A percentile compares a stretch with the other conserved stretches of the same genome.
phyloP scores from a whole-genome alignment of 1,140 invertebrate species.

The Papilio polytes region DNA sequence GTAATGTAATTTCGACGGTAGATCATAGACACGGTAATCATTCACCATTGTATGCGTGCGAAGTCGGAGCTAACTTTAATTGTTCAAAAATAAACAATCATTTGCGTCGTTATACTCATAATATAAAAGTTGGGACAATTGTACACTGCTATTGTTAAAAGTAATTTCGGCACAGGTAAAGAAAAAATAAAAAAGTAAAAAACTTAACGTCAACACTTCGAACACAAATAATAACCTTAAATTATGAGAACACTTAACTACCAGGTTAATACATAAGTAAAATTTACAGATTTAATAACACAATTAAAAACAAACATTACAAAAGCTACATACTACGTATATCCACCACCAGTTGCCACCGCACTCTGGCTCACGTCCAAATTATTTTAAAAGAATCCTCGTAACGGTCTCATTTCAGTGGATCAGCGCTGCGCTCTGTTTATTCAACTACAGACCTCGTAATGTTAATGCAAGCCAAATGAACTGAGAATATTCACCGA shows the following conservation, averaged over 20 bases:
- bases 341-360: conserved; percentile 75
- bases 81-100: too few relatives aligned
- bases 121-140: too few relatives aligned
- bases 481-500: conserved; percentile 32
- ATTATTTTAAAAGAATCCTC: conserved; percentile 77
- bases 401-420: conserved; percentile 65
- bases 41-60: too few relatives aligned
- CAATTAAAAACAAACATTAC: not conserved
- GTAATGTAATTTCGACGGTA: too few relatives aligned
- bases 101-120: too few relatives aligned
- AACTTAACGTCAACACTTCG: too few relatives aligned
- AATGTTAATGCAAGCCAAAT: conserved; percentile 42
- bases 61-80: too few relatives aligned
- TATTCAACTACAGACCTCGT: conserved; percentile 40
- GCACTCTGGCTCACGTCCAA: conserved; percentile 67
- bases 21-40: too few relatives aligned
- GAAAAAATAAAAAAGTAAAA: too few relatives aligned
- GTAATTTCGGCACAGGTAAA: too few relatives aligned
- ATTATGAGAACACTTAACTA: not conserved
- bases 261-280: not conserved
- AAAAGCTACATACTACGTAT: conserved; percentile 47
- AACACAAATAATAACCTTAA: too few relatives aligned
- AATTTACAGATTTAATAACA: not conserved
- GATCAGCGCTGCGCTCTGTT: conserved; percentile 64
- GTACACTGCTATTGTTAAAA: too few relatives aligned